Evolutionary conservation across 2,113 vertebrate species (phyloP).

Genomic region (Carassius carassius): DNA sequence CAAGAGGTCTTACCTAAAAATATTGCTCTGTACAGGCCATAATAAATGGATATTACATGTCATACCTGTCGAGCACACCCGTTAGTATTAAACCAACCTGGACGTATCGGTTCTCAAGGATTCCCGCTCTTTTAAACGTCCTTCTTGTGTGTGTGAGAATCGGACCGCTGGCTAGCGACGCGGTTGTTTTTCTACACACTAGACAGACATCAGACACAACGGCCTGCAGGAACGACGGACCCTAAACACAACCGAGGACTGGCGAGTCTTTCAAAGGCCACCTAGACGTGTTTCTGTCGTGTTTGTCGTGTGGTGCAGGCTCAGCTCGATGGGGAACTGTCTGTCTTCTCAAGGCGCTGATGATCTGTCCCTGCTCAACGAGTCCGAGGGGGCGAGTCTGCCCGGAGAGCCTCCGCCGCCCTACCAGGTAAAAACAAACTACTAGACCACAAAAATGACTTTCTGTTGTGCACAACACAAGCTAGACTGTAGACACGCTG

Average conservation of each 20-base stretch:
- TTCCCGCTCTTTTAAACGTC: neutral
- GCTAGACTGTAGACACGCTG: neutral
- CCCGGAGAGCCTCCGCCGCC: slow-evolving; percentile 78
- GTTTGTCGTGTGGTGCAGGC: neutral
- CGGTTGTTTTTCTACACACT: slow-evolving; percentile 4
- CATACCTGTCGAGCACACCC: neutral
- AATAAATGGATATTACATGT: neutral
- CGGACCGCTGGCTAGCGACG: neutral
- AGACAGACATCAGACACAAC: neutral
- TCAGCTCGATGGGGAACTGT: slow-evolving; percentile 81
- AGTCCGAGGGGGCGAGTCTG: slow-evolving; percentile 81
- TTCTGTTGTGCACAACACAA: neutral
- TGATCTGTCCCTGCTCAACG: slow-evolving; percentile 82
- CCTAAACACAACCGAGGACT: too few species aligned
- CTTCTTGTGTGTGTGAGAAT: neutral
- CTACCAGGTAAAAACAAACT: slow-evolving; percentile 65
- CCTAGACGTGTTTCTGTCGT: neutral
- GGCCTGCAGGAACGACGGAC: neutral
- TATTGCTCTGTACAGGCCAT: slow-evolving; percentile 14
- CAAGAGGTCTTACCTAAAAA: slow-evolving; percentile 63
- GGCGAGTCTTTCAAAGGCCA: neutral
- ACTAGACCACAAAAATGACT: neutral
- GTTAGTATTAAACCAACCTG: neutral
- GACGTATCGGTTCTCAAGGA: neutral
- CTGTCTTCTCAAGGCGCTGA: slow-evolving; percentile 80